Evolutionary conservation across 2,888 invertebrate species (phyloP), one percentile per base, ranked within the genome.

Genomic region (Onthophagus sagittarius): DNA sequence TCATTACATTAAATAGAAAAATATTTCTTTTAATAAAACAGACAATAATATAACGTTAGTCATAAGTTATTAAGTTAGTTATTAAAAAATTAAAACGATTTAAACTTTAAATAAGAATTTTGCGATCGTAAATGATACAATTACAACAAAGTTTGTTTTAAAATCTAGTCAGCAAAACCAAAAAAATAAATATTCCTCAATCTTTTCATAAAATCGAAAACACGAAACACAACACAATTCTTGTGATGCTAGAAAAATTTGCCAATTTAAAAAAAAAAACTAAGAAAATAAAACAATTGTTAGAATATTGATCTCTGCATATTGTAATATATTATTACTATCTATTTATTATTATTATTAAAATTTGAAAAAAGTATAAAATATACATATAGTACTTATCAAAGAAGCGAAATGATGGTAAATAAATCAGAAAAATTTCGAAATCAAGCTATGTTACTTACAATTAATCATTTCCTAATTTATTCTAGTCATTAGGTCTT

Each of bases 401-500:
- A 67, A 64, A 23, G 13, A 31, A 67, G 31, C n/a, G 31, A 32
- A n/a, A 31, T 65, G 65, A 65, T 23, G 11, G 15, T 23, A 65
- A 65, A n/a, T n/a, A n/a, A n/a, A n/a, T n/a, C n/a, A n/a, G n/a
- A n/a, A 67, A 15, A 67, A 77, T 75, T 73, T 77, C 77, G 77
- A 75, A 76, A 71, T 62, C 75, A 69, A 53, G 31, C 76, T 77
- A 77, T 76, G 75, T 78, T 79, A 79, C 64, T 64, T 64, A 64
- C 23, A 64, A 15, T 79, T 79, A 74, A 73, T 77, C 78, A 79
- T 79, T 79, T 79, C 78, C 76, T 78, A 77, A 75, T 78, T 76
- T 77, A 74, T 77, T 76, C 72, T 72, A 78, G 77, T 77, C 76
- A 75, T 23, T 72, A 72, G 72, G 63, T 70, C 53, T 71, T 72